Base-by-base conservation (phyloP, 1,140 invertebrate species). In the Apis laboriosa region DNA sequence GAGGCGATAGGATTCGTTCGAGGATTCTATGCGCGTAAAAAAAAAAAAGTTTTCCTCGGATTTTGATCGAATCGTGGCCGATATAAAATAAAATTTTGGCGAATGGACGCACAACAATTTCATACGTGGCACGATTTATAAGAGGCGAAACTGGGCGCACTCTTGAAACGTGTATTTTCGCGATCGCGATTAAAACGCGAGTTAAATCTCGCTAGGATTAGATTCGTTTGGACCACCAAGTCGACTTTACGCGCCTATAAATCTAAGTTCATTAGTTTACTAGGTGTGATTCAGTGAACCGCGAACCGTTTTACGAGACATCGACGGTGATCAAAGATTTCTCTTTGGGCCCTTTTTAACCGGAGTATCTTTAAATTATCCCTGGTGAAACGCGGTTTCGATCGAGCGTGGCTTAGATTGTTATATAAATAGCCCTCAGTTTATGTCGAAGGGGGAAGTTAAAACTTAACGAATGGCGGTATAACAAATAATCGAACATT, bases 211-310 rank as follows among this genome's bases (percentile, higher is more conserved):
- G 21, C 43, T 68, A 15, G 79, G 67, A 74, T 63, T 78, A 66
- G 28, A 64, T 58, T 60, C 60, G 34, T 24, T 75, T 28, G 71
- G 86, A 71, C 73, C 85, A 77, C 68, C 81, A 60, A 80, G 58
- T 53, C 19, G 64, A 80, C 51, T 88, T 88, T 77, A 87, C 60
- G 70, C 63, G 63, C 15, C 86, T 85, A 85, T 87, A 83, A 88
- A 88, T 88, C 76, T 84, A 68, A 84, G 68, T 86, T 80, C 67
- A 84, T 77, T 85, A 82, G 72, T 85, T 85, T 68, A 72, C 64
- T 43, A 61, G 17, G n/a, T 34, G 63, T 76, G 73, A 81, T 60
- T 83, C 84, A 73, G 71, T 85, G 74, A 19, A 28, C 56, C 49
- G 34, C 51, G 34, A 55, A 86, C 55, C 43, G 49, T 67, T 71